Conservation (phyloP, 2,113 vertebrate genomes). For the Phodopus roborovskii region DNA sequence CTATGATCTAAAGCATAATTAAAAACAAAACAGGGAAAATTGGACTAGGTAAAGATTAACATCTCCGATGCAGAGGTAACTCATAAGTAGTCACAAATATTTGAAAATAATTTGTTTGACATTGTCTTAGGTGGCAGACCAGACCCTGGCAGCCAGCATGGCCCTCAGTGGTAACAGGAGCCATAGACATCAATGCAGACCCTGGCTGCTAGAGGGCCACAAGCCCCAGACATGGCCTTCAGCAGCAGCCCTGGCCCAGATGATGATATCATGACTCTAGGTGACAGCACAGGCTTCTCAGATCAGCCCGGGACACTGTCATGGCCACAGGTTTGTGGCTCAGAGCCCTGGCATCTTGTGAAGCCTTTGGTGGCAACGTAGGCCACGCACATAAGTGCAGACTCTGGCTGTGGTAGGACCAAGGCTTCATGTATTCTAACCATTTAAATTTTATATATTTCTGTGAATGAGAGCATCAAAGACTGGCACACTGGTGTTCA, state of each 20-base stretch:
- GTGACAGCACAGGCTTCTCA: neutral
- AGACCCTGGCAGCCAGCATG: neutral
- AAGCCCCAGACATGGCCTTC: neutral
- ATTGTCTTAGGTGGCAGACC: neutral
- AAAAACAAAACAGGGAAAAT: neutral
- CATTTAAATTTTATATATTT: neutral
- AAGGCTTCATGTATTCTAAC: neutral
- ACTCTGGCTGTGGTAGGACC: neutral
- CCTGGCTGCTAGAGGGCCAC: neutral
- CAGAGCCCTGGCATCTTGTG: neutral
- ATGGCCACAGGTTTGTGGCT: neutral
- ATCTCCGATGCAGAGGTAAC: neutral
- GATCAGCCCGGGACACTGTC: neutral
- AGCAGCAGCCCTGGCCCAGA: neutral
- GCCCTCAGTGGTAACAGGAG: neutral
- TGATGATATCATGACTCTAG: neutral
- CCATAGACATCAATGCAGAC: neutral
- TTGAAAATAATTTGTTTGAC: neutral
- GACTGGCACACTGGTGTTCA: neutral
- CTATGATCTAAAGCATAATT: neutral
- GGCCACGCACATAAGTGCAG: neutral
- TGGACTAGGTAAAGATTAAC: neutral
- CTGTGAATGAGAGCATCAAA: neutral
- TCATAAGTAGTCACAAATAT: neutral
- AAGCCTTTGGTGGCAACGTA: neutral